Evolutionary conservation across 2,888 invertebrate genomes (phyloP).

Genomic region (Xanthia icteritia): DNA sequence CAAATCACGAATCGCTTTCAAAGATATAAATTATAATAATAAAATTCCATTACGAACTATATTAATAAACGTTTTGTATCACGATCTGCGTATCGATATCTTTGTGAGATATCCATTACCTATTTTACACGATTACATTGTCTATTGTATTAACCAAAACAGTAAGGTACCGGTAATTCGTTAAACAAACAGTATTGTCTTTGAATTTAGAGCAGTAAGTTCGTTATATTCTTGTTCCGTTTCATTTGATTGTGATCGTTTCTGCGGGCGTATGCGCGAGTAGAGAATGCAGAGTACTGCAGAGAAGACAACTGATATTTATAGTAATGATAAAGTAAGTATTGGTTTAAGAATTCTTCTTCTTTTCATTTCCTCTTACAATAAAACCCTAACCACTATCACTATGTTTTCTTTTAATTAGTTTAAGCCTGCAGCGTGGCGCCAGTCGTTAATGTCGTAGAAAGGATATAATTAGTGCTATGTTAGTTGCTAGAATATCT

Average conservation of each 20-base stretch:
- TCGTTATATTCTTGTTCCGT: conserved; percentile 46
- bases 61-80: conserved; percentile 73
- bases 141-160: conserved; percentile 43
- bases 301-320: conserved; percentile 32
- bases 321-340: conserved; percentile 35
- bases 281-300: not conserved
- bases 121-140: conserved; percentile 56
- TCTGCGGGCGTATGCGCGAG: conserved; percentile 26
- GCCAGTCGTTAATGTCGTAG: not conserved
- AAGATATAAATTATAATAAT: conserved; percentile 76
- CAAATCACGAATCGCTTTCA: conserved; percentile 73
- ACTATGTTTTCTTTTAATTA: too few species aligned
- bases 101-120: conserved; percentile 66
- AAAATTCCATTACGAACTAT: conserved; percentile 75
- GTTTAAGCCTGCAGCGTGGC: conserved; percentile 9
- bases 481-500: conserved; percentile 7
- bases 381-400: too few species aligned
- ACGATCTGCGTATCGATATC: conserved; percentile 65
- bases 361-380: too few species aligned
- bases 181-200: conserved; percentile 47
- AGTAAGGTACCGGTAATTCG: conserved; percentile 46
- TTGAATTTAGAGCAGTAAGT: conserved; percentile 42
- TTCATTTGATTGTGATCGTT: conserved; percentile 56
- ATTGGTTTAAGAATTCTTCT: conserved; percentile 17
- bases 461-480: not conserved